These are phyloP conservation scores for Ophiodon elongatus DNA, from an alignment of 2,113 vertebrate species.

Conservation along the genomic window DNA sequence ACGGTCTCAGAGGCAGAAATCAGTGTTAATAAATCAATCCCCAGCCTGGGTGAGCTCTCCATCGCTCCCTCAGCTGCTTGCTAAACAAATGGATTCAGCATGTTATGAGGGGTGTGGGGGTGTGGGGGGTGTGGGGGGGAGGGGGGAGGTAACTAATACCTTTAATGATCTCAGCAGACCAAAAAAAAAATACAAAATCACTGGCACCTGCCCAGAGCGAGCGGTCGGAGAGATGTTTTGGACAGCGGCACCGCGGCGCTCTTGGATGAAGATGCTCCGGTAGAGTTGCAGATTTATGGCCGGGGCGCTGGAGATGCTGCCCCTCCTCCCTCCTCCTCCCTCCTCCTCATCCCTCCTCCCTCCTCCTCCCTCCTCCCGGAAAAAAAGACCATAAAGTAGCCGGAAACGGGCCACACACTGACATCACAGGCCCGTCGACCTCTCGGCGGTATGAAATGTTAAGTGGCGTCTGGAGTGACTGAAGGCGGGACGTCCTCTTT, in stretches of 20 bases:
- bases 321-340: neutral
- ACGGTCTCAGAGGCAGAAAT: conserved; percentile 71
- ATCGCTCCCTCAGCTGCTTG: conserved; percentile 67
- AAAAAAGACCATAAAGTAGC: neutral
- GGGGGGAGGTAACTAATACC: conserved; percentile 67
- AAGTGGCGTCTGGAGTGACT: conserved; percentile 13
- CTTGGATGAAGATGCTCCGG: conserved; percentile 59
- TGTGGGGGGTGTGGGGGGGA: conserved; percentile 44
- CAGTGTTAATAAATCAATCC: conserved; percentile 80
- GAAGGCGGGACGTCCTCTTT: conserved; percentile 17
- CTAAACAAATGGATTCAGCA: conserved; percentile 81
- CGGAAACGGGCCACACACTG: conserved; percentile 53
- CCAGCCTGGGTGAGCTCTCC: conserved; percentile 53
- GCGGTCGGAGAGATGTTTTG: conserved; percentile 50
- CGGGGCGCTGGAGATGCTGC: conserved; percentile 20
- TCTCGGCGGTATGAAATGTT: conserved; percentile 3
- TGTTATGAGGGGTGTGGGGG: conserved; percentile 75
- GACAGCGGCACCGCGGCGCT: conserved; percentile 31
- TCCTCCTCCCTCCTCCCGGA: neutral
- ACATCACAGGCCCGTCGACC: conserved; percentile 52
- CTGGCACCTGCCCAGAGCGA: conserved; percentile 65
- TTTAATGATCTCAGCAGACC: conserved; percentile 80
- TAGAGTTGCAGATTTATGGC: conserved; percentile 71
- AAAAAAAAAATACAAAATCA: conserved; percentile 27
- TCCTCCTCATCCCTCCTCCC: neutral